phyloP scores from a whole-genome alignment of 2,888 invertebrate genomes.

The Linnaemya vulpina region DNA sequence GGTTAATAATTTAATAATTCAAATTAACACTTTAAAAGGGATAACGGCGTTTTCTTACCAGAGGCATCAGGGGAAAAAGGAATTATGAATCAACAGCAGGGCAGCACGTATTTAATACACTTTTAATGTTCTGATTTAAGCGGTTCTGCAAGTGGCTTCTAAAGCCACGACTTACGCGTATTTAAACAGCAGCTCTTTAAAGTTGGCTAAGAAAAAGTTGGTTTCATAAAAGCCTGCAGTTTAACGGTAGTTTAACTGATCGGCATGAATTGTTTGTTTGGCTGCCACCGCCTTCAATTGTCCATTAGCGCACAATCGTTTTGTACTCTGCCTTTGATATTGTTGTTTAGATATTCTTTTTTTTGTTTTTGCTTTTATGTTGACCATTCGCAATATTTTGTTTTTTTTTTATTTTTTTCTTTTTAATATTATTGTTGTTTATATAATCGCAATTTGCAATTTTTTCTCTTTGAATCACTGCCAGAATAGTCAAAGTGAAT shows the following conservation, averaged over 20 bases:
- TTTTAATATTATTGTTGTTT: slow-evolving; percentile 30
- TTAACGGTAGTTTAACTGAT: slow-evolving; percentile 29
- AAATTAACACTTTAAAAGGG: neutral
- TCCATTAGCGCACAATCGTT: slow-evolving; percentile 35
- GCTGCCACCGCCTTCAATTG: slow-evolving; percentile 41
- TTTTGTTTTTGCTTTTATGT: slow-evolving; percentile 10
- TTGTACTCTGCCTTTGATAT: slow-evolving; percentile 31
- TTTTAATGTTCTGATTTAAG: too few species aligned
- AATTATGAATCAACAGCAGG: too few species aligned
- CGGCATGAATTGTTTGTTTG: slow-evolving; percentile 32
- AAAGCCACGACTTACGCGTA: too few species aligned
- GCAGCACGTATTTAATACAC: too few species aligned
- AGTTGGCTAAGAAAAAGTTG: neutral
- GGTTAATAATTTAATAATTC: slow-evolving; percentile 10
- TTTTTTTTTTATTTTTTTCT: too few species aligned
- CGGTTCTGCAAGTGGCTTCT: too few species aligned
- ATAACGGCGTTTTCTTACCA: too few species aligned
- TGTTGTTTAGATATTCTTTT: slow-evolving; percentile 23
- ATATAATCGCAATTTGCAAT: slow-evolving; percentile 22
- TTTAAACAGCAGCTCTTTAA: too few species aligned
- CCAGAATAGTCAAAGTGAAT: slow-evolving; percentile 68
- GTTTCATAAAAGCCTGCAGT: neutral
- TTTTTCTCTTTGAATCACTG: slow-evolving; percentile 54
- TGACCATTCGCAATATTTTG: slow-evolving; percentile 45
- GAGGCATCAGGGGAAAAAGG: too few species aligned